Conservation (phyloP, 2,113 vertebrate genomes). For the Sialia sialis region DNA sequence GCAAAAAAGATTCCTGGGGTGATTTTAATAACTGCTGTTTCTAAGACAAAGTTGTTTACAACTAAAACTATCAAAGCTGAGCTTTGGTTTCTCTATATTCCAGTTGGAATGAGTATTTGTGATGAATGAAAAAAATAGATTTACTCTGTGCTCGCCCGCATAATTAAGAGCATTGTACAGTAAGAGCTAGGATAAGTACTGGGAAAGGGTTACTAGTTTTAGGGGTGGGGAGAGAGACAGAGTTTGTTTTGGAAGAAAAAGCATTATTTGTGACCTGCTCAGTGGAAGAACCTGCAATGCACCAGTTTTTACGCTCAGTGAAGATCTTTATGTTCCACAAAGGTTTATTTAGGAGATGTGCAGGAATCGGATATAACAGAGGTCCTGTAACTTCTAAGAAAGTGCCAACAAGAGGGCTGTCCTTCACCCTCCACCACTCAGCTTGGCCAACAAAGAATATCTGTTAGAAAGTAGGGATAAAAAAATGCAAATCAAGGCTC, state of each 20-base stretch:
- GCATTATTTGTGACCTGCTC: not conserved
- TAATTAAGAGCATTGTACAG: not conserved
- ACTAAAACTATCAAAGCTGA: not conserved
- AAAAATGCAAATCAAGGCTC: not conserved
- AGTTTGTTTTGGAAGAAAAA: not conserved
- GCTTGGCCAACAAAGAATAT: not conserved
- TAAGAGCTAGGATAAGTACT: not conserved
- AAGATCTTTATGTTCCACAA: not conserved
- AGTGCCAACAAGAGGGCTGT: not conserved
- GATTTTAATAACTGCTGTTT: not conserved
- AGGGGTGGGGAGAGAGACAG: not conserved
- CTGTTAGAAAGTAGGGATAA: not conserved
- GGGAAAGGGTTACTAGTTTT: not conserved
- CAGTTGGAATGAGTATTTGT: not conserved
- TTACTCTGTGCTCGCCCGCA: not conserved
- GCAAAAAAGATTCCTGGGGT: not conserved
- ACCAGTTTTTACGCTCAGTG: not conserved
- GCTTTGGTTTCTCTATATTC: not conserved
- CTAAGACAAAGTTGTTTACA: not conserved
- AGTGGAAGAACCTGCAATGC: constrained; percentile 5
- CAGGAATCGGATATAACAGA: not conserved
- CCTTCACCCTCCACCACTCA: not conserved
- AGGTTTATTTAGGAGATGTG: not conserved
- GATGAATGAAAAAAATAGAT: not conserved
- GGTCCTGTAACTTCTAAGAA: not conserved